Evolutionary conservation across 2,113 vertebrate genomes (phyloP), one percentile per base, ranked within the genome.

Genomic region (Rafetus swinhoei): DNA sequence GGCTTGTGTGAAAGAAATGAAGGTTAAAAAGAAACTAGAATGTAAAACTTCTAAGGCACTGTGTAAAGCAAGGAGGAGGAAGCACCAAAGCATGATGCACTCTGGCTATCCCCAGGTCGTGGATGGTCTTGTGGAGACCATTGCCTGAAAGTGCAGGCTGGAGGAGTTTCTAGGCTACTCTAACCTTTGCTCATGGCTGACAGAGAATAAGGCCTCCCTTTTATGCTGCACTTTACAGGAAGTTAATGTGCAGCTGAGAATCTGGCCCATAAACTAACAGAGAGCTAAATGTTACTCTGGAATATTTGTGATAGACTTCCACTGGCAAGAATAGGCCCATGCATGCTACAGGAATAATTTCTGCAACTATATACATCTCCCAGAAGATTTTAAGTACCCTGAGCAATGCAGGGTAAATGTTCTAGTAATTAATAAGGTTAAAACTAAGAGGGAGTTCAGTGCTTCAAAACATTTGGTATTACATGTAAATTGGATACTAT

Each of bases 121-220:
- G 84, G 77, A 79, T 32, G 57, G 25, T 16, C 19, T 69, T 95
- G 87, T 22, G 18, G 27, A 87, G 74, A 14, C 13, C 54, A 77
- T 62, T 80, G 45, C 74, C 81, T 21, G n/a, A 79, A 94, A 88
- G 81, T n/a, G 16, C 3, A 39, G 32, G 32, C 13, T n/a, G n/a
- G 62, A 14, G 7, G 21, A 55, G 24, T 35, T 29, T 72, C 32
- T 77, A 80, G 88, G 88, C 18, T 80, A 83, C 62, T 1, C 0
- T 65, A 85, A 95, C 92, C 60, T 32, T 22, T 3, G 2, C 52
- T 76, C 12, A 5, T 19, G 35, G 14, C 57, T 56, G 72, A 55
- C 62, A 90, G 85, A 88, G 85, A 86, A 90, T 93, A 93, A 25
- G 79, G 65, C 39, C 8, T 95, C 21, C 60, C 5, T 3, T 92